Base-by-base conservation (phyloP, 2,113 vertebrate species). In the Emydocephalus ijimae region DNA sequence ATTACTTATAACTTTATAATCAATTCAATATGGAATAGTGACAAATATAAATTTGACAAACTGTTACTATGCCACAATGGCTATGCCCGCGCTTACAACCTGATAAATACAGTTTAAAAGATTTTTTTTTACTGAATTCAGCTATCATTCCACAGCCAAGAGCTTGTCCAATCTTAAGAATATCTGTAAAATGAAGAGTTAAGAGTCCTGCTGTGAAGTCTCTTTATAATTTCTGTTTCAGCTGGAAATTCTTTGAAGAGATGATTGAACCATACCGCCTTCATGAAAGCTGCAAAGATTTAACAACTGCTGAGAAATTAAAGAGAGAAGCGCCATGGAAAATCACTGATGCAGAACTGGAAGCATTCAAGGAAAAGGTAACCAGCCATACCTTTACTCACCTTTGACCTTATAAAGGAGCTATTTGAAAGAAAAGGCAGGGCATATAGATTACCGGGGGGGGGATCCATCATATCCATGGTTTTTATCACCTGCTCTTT, bases 261-360 rank as follows among this genome's bases (percentile, higher is more conserved):
- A 98, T 99, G 98, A 99, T 99, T 95, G 98, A 99, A 97, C 99
- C 98, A 3, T 99, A 98, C 97, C 97, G 99, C 59, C 98, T 99
- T 92, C 98, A 98, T 18, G 99, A 99, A 97, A 98, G 97, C 91
- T 97, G 98, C 91, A 99, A 98, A 97, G 98, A 98, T 95, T 92
- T 96, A 61, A 95, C 97, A 94, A 98, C 98, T 93, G 98, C 98
- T 92, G 98, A 99, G 93, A 98, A 98, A 97, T 97, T 98, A 97
- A 98, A 98, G 94, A 98, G 97, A 96, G 98, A 98, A 88, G 94
- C 97, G 89, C 98, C 99, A 0, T 99, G 98, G 98, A 99, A 99
- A 97, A 99, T 99, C 97, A 99, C 98, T 43, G 99, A 99, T 90
- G 96, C 98, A 93, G 99, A 99, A 94, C 97, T 99, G 93, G 98